Conservation (phyloP, 2,113 vertebrate species). For the Hippocampus abdominalis region DNA sequence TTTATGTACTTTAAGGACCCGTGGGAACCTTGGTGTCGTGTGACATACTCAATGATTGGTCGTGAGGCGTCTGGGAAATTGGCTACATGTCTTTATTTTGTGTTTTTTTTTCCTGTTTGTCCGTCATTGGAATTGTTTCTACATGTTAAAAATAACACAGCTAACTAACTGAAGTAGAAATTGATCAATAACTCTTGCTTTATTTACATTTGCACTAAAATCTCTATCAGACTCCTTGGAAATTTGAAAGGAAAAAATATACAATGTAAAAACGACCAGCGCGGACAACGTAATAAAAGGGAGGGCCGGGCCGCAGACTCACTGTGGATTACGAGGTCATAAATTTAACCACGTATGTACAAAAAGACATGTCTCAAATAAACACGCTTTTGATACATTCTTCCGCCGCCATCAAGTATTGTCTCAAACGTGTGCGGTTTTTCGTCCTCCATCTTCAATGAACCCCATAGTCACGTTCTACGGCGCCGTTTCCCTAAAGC, state of each 20-base stretch:
- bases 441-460: background rate
- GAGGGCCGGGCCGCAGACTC: background rate
- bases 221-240: background rate
- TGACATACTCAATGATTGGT: no score
- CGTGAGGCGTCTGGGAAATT: no score
- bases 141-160: background rate
- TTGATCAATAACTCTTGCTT: background rate
- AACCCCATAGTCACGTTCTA: conserved; percentile 21
- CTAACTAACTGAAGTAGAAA: background rate
- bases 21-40: no score
- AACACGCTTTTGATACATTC: background rate
- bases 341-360: background rate
- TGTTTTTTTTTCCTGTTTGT: no score
- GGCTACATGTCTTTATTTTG: no score
- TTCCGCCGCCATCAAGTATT: background rate
- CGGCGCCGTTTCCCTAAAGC: conserved; percentile 40
- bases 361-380: background rate
- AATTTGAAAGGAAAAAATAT: background rate
- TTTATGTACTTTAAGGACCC: no score
- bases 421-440: background rate
- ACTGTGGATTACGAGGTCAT: background rate
- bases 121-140: no score
- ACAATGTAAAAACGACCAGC: background rate
- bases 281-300: background rate
- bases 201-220: background rate